A percentile compares a stretch with the other conserved stretches of the same genome.
Evolutionary conservation across 1,140 invertebrate genomes (phyloP).

Genomic region (Trichonephila clavata): DNA sequence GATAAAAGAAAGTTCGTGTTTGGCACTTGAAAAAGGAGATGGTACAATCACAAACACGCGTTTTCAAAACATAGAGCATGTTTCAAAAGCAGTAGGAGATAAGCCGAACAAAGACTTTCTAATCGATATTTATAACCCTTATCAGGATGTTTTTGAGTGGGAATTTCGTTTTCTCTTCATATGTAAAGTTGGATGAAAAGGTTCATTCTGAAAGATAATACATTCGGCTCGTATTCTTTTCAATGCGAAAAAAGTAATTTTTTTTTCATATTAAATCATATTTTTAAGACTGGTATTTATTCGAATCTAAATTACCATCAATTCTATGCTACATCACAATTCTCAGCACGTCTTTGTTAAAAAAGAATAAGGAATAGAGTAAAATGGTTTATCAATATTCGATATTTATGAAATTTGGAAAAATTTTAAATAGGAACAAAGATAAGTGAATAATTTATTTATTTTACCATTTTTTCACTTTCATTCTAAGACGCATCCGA

Average conservation of each 20-base stretch:
- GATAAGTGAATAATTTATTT: too few relatives aligned
- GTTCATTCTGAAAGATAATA: neutral
- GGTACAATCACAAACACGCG: neutral
- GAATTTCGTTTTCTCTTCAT: neutral
- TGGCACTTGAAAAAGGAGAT: slow-evolving; percentile 3
- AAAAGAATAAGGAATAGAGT: too few relatives aligned
- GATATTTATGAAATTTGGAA: too few relatives aligned
- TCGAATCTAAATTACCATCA: too few relatives aligned
- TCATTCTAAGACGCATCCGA: too few relatives aligned
- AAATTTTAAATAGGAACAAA: too few relatives aligned
- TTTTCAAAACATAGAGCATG: neutral
- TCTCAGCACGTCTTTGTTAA: too few relatives aligned
- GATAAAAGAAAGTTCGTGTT: neutral
- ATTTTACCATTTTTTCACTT: too few relatives aligned
- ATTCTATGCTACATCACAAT: too few relatives aligned
- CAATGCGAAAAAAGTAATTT: neutral
- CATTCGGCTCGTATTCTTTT: neutral
- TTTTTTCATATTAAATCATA: too few relatives aligned
- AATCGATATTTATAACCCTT: neutral
- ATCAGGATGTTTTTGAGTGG: neutral
- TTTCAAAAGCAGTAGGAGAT: neutral
- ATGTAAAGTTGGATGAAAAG: neutral
- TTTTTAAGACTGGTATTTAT: too few relatives aligned
- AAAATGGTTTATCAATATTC: too few relatives aligned
- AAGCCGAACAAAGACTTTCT: neutral